These are phyloP conservation scores for Drosophila mulleri DNA, from an alignment of 2,888 invertebrate genomes.

Conservation along the genomic window DNA sequence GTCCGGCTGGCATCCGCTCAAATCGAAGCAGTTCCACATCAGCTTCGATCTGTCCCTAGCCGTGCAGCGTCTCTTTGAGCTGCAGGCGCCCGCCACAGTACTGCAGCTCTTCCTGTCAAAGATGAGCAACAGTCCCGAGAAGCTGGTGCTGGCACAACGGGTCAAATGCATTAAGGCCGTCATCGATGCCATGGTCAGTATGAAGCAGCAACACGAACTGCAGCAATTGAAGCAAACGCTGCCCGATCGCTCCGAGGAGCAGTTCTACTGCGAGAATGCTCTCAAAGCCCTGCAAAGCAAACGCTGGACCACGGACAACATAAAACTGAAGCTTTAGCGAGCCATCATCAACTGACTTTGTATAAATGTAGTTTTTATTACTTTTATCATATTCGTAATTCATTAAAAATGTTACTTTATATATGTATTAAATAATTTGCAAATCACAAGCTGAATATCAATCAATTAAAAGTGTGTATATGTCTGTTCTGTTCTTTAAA, in stretches of 20 bases:
- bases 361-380: constrained; percentile 66
- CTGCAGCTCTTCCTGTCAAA: constrained; percentile 83
- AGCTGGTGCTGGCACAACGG: constrained; percentile 78
- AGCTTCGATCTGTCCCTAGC: constrained; percentile 83
- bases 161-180: constrained; percentile 83
- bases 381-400: constrained; percentile 48
- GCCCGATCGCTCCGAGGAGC: constrained; percentile 87
- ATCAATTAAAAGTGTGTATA: constrained; percentile 60
- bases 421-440: constrained; percentile 66
- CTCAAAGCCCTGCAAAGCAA: constrained; percentile 85
- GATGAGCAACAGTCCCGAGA: constrained; percentile 80
- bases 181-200: constrained; percentile 82
- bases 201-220: constrained; percentile 83
- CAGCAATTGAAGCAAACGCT: constrained; percentile 78
- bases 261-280: constrained; percentile 90
- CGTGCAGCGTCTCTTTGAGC: constrained; percentile 78
- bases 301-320: constrained; percentile 84
- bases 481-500: constrained; percentile 29
- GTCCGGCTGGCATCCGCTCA: constrained; percentile 83
- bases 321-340: constrained; percentile 80
- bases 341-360: constrained; percentile 19
- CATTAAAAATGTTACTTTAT: constrained; percentile 33
- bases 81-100: constrained; percentile 83
- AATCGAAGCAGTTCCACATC: constrained; percentile 84
- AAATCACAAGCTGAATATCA: constrained; percentile 83